Conservation (phyloP, 2,113 vertebrate genomes). For the Lathamus discolor region DNA sequence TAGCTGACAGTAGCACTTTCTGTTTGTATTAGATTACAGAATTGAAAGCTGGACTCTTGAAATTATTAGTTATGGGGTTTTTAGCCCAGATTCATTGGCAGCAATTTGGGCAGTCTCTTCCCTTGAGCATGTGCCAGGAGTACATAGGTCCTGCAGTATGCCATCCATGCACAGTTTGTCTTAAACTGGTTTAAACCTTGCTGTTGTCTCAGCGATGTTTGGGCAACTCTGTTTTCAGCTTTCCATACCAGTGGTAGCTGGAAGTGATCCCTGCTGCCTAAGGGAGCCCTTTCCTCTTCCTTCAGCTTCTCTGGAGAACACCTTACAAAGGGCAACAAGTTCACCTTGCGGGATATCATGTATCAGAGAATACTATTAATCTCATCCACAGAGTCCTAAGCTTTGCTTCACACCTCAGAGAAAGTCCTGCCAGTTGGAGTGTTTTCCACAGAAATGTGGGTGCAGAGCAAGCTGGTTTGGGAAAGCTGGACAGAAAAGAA, state of each 20-base stretch:
- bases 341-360: not conserved
- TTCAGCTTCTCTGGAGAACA: not conserved
- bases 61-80: rapidly evolving
- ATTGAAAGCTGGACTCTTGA: not conserved
- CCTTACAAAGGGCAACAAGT: not conserved
- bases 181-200: not conserved
- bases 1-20: not conserved
- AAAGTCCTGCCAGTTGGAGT: not conserved
- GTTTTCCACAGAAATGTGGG: not conserved
- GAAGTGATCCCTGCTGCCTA: not conserved
- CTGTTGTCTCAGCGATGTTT: not conserved
- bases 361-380: not conserved
- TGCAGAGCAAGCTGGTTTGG: not conserved
- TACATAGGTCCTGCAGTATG: not conserved
- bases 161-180: not conserved
- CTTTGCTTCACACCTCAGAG: not conserved
- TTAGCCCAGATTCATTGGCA: not conserved
- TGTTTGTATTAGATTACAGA: not conserved
- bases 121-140: not conserved
- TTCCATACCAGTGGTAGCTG: not conserved
- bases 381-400: not conserved
- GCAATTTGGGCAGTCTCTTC: not conserved
- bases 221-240: not conserved
- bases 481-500: not conserved
- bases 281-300: not conserved